Evolutionary conservation across 2,888 invertebrate species (phyloP), one percentile per base, ranked within the genome.

Genomic region (Mythimna lalbum): DNA sequence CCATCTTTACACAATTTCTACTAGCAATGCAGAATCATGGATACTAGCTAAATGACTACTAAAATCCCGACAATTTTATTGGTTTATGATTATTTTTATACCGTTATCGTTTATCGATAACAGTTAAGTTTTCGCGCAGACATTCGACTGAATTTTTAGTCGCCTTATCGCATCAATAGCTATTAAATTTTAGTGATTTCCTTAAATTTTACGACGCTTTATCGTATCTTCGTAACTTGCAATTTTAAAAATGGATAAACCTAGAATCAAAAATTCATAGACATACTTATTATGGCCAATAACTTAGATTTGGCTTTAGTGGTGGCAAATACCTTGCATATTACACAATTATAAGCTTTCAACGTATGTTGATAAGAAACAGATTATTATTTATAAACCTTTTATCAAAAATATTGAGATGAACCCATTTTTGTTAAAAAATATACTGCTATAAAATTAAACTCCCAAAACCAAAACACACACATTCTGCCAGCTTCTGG

Each of bases 81-180:
- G 14, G 4, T 36, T 36, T 36, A 9, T 21, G 56, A 36, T 56
- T 21, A 56, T 36, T 33, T 56, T 43, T 47, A 36, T 27, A 63
- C 59, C 39, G 17, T 73, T 55, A 5, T 9, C 12, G 17, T 39
- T 12, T 43, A 43, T 5, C 17, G 49, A 39, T 55, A 72, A 55
- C 31, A 49, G 49, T 19, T n/a, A 0, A 19, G 5, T 47, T 31
- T 19, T 9, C 9, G 14, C 19, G 12, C 53, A 36, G 12, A 55
- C 17, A 6, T 5, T 47, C 4, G 47, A 21, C n/a, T 67, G 2
- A 47, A 9, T 23, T 43, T 21, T 33, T 5, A 52, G 23, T 64
- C 14, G 1, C 14, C 33, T 33, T 2, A 4, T 56, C 21, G n/a
- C 12, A 21, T 56, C 12, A 56, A 33, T n/a, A 12, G n/a, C 17